These are phyloP conservation scores for Cremastobaeus sp. DNA, from an alignment of 2,888 invertebrate genomes.

Conservation along the genomic window DNA sequence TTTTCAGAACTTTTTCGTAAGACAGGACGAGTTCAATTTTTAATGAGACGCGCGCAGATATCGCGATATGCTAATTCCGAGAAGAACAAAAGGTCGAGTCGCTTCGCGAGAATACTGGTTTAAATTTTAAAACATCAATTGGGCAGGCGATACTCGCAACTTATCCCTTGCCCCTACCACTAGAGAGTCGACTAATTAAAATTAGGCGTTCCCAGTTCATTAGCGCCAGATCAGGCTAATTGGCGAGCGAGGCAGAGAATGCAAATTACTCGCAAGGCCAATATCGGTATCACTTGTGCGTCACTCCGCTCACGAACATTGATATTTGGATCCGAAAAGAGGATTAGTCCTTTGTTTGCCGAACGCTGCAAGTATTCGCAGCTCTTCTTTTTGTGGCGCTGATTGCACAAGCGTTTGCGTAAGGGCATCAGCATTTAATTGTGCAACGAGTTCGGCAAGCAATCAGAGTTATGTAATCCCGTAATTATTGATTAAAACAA, in stretches of 20 bases:
- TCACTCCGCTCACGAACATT: constrained; percentile 10
- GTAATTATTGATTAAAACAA: background rate
- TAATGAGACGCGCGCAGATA: constrained; percentile 48
- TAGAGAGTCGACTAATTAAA: constrained; percentile 62
- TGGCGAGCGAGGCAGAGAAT: constrained; percentile 60
- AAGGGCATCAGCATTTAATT: constrained; percentile 19
- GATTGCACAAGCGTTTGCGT: constrained; percentile 13
- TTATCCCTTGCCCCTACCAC: constrained; percentile 50
- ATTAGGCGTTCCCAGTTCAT: constrained; percentile 67
- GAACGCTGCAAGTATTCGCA: constrained; percentile 1
- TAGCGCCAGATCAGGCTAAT: constrained; percentile 63
- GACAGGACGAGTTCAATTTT: constrained; percentile 15
- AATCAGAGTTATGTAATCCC: too few species aligned
- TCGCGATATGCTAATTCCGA: constrained; percentile 44
- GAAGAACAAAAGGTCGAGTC: constrained; percentile 25
- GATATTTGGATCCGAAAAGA: constrained; percentile 17
- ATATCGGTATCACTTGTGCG: constrained; percentile 58
- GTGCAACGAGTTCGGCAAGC: background rate
- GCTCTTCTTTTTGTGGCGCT: background rate
- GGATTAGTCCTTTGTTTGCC: constrained; percentile 15
- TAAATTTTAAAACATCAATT: constrained; percentile 51
- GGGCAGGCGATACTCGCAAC: constrained; percentile 35
- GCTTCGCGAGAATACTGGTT: constrained; percentile 21
- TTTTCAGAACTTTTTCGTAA: constrained; percentile 28
- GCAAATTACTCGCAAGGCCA: constrained; percentile 60